These are phyloP conservation scores for Autographa pulchrina DNA, from an alignment of 2,888 invertebrate genomes.

Conservation along the genomic window DNA sequence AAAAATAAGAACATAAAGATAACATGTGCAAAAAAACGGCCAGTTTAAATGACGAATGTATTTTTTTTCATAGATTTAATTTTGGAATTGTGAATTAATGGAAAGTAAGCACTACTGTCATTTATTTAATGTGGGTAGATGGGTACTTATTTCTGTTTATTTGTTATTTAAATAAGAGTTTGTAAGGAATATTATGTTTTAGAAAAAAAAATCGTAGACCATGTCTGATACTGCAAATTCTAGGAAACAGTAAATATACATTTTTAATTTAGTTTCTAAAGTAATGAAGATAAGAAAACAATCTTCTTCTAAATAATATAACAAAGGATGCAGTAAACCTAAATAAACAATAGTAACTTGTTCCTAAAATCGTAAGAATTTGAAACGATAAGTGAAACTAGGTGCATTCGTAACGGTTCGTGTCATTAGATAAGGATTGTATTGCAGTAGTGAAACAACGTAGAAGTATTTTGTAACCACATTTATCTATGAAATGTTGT, in stretches of 20 bases:
- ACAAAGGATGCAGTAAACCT: neutral
- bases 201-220: too few species aligned
- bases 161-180: too few species aligned
- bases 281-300: too few species aligned
- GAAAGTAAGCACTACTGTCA: neutral
- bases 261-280: too few species aligned
- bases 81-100: neutral
- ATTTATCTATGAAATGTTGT: neutral
- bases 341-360: neutral
- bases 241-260: too few species aligned
- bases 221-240: too few species aligned
- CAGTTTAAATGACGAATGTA: neutral
- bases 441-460: neutral
- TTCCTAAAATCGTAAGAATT: conserved; percentile 2
- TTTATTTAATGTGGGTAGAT: neutral
- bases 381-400: neutral
- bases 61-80: neutral
- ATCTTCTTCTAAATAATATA: too few species aligned
- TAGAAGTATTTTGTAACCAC: neutral
- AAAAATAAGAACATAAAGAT: neutral
- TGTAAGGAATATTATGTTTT: too few species aligned
- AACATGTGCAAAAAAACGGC: conserved; percentile 10
- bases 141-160: neutral
- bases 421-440: neutral
- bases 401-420: neutral